Conservation (phyloP, 2,113 vertebrate genomes). For the Antidorcas marsupialis region DNA sequence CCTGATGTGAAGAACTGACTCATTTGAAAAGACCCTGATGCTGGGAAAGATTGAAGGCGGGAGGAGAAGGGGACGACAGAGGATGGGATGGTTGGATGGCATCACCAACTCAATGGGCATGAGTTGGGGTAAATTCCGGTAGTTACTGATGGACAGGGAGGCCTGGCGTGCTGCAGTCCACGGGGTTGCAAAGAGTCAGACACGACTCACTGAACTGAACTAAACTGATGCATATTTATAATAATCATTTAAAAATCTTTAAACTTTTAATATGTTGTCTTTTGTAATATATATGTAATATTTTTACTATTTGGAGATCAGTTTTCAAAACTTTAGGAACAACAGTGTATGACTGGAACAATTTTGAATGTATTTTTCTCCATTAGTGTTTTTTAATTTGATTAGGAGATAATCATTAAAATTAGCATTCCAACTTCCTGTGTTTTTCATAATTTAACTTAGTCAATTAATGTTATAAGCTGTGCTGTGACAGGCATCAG, state of each 20-base stretch:
- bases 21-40: not conserved
- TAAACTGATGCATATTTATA: conserved; percentile 14
- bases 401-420: not conserved
- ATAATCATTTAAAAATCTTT: not conserved
- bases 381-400: not conserved
- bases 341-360: not conserved
- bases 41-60: not conserved
- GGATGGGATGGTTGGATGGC: not conserved
- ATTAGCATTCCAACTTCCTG: not conserved
- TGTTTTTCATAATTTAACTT: conserved; percentile 25
- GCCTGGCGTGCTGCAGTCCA: not conserved
- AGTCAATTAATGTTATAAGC: not conserved
- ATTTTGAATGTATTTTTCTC: conserved; percentile 13
- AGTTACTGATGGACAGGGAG: not conserved
- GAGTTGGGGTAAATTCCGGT: not conserved
- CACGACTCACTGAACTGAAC: not conserved
- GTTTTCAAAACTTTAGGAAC: not conserved
- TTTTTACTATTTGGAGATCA: conserved; percentile 19
- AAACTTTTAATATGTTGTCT: not conserved
- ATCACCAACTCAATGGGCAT: not conserved
- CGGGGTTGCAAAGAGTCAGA: not conserved
- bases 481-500: not conserved
- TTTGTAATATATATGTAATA: conserved; percentile 27
- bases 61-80: not conserved
- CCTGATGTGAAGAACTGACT: not conserved